phyloP scores from a whole-genome alignment of 1,140 invertebrate species.

The Polypedilum pembai region DNA sequence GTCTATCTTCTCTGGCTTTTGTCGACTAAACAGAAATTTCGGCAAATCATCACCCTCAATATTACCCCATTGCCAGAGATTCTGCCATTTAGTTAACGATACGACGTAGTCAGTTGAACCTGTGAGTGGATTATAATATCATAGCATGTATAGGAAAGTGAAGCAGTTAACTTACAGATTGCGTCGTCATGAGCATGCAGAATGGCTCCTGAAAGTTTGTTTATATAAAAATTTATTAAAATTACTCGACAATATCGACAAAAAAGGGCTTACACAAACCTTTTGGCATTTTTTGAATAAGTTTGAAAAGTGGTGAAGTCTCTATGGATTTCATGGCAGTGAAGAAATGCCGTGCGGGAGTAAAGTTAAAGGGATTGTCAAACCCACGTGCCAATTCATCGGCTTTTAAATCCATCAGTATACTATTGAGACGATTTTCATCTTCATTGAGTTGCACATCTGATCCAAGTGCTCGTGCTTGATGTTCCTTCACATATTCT shows the following conservation, averaged over 20 bases:
- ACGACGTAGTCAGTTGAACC: slow-evolving; percentile 52
- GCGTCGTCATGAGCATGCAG: slow-evolving; percentile 67
- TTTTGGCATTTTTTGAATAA: slow-evolving; percentile 60
- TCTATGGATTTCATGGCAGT: slow-evolving; percentile 51
- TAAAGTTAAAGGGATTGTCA: slow-evolving; percentile 51
- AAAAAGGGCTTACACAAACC: slow-evolving; percentile 44
- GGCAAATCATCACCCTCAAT: slow-evolving; percentile 35
- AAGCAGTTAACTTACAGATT: slow-evolving; percentile 44
- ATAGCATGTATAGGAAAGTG: background rate
- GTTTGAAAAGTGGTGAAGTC: slow-evolving; percentile 56
- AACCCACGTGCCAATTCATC: slow-evolving; percentile 54
- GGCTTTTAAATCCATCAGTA: slow-evolving; percentile 46
- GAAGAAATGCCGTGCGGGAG: slow-evolving; percentile 60
- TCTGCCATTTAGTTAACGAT: slow-evolving; percentile 55
- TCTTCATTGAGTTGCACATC: slow-evolving; percentile 1
- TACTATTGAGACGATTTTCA: background rate
- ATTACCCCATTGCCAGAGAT: slow-evolving; percentile 59
- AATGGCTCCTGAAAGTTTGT: slow-evolving; percentile 42
- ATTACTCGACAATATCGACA: too few relatives aligned
- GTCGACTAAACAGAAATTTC: slow-evolving; percentile 45
- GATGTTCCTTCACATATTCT: background rate
- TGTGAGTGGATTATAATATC: slow-evolving; percentile 8
- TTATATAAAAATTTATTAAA: too few relatives aligned
- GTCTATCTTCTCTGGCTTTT: slow-evolving; percentile 38
- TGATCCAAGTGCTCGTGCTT: background rate